Percentiles rank a stretch among this genome's conserved stretches.
Conservation (phyloP, 2,888 invertebrate species). For the Chymomyza fuscimana region DNA sequence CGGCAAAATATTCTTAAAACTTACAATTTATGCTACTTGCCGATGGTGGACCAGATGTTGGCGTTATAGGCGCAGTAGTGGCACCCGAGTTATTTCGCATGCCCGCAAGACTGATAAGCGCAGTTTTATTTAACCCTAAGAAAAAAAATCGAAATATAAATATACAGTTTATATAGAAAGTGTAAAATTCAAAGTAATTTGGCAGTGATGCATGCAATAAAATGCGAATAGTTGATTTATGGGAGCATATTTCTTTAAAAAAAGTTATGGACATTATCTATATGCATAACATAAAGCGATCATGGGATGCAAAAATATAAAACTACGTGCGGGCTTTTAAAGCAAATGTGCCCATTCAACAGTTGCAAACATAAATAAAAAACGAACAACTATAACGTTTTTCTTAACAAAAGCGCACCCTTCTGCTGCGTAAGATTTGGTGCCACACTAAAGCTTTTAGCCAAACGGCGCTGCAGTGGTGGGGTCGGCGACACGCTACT, state of each 20-base stretch:
- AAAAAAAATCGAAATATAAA: background rate
- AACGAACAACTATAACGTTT: background rate
- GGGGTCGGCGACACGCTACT: conserved; percentile 85
- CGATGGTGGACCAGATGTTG: conserved; percentile 86
- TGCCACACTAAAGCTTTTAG: conserved; percentile 95
- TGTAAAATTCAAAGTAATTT: conserved; percentile 29
- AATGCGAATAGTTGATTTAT: conserved; percentile 19
- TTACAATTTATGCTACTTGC: conserved; percentile 85
- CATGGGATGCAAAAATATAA: background rate
- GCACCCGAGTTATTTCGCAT: conserved; percentile 80
- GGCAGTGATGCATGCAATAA: conserved; percentile 11
- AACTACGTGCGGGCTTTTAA: background rate
- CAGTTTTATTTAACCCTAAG: conserved; percentile 89
- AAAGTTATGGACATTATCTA: background rate
- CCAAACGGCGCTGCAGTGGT: conserved; percentile 91
- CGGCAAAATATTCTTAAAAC: conserved; percentile 38
- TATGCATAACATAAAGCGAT: background rate
- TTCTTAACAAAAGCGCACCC: conserved; percentile 72
- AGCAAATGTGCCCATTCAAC: background rate
- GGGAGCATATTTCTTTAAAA: conserved; percentile 12
- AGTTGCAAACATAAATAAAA: background rate
- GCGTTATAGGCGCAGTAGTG: conserved; percentile 83
- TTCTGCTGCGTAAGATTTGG: conserved; percentile 82
- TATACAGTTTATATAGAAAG: background rate
- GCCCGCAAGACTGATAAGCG: conserved; percentile 88